A percentile compares a stretch with the other conserved stretches of the same genome.
Conservation (phyloP, 2,113 vertebrate genomes). For the rabbit (Oryctolagus cuniculus) region DNA sequence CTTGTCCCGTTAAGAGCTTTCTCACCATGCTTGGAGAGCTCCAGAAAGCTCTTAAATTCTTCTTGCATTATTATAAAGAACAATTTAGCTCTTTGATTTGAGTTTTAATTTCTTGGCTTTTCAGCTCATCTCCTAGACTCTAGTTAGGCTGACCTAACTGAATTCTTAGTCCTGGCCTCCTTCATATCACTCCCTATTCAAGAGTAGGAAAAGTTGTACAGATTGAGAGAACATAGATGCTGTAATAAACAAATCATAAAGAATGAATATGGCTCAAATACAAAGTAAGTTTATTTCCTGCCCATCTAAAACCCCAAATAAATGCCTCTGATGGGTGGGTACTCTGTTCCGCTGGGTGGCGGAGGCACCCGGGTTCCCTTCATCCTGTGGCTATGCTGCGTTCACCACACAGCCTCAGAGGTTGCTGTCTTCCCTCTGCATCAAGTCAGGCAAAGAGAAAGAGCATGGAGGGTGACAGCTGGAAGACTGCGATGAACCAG, state of each 20-base stretch:
- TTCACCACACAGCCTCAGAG: not conserved
- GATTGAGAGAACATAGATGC: not conserved
- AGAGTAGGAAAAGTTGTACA: not conserved
- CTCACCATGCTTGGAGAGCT: not conserved
- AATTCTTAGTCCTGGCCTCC: not conserved
- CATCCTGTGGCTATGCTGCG: not conserved
- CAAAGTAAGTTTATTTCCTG: not conserved
- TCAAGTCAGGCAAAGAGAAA: not conserved
- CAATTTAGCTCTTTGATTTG: not conserved
- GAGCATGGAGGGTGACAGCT: not conserved
- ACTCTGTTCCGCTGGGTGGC: accelerated
- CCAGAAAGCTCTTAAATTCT: not conserved
- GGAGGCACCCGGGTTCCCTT: not conserved
- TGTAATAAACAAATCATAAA: not conserved
- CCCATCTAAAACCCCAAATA: not conserved
- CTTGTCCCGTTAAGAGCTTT: not conserved
- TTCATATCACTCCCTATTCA: not conserved
- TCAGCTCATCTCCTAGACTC: not conserved
- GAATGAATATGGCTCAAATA: not conserved
- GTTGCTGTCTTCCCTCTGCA: not conserved
- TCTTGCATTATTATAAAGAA: not conserved
- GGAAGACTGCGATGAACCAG: not conserved
- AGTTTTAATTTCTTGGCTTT: not conserved
- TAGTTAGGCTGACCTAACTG: not conserved
- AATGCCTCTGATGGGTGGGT: not conserved